Evolutionary conservation across 2,797 vertebrate genomes (phyloP), one percentile per base, ranked within the genome.

Genomic region (Phoxinus dragarum): DNA sequence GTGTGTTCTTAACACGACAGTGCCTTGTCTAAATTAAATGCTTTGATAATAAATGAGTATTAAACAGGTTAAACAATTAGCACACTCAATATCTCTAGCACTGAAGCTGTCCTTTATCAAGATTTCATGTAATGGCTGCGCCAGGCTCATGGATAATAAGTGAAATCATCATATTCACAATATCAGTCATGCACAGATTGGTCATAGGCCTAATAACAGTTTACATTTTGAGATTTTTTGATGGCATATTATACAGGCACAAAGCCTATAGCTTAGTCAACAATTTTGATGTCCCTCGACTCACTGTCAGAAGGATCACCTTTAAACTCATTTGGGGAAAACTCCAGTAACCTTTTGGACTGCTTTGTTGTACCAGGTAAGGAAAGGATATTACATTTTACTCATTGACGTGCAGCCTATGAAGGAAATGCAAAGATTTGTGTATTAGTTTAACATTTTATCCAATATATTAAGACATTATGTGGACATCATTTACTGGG

Each of bases 311-410:
- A 27, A 49, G 56, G 42, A 47, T 52, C 64, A 73, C 42, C 56
- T 68, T 52, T 44, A 64, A 54, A 67, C 79, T 78, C 17, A 67
- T 61, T 61, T 74, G 66, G 44, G 56, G 67, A 86, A 80, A 72
- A 9, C 81, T 87, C 56, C 82, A 85, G 67, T 90, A 91, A 88
- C 82, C 86, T 90, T 88, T 89, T 90, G 88, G 84, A 89, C 84
- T 74, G 82, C 66, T 84, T 86, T 74, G 86, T 88, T 90, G 91
- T 90, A 86, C 86, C 90, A 90, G 89, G 89, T 44, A 88, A 86
- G 52, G 69, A 40, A 36, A 74, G 85, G 89, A 75, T 34, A 12
- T 52, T 67, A 78, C 89, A 82, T 84, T 89, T 90, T 17, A 17
- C 19, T 72, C 71, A 80, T 42, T 42, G 80, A 31, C 19, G 9